Conservation (phyloP, 2,113 vertebrate species). For the Zingel zingel region DNA sequence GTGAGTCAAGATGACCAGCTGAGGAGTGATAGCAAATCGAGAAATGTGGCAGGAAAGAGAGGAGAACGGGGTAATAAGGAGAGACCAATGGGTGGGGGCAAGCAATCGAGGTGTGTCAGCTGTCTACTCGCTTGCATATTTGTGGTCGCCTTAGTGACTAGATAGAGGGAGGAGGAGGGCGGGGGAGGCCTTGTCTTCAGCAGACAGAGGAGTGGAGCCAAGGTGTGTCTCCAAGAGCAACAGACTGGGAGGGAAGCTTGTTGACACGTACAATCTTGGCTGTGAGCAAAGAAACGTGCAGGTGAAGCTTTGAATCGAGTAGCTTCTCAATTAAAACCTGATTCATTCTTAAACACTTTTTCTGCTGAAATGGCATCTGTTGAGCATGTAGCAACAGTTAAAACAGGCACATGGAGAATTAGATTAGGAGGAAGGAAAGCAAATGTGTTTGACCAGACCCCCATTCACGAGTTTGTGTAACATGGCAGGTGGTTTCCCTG, state of each 20-base stretch:
- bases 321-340: slow-evolving; percentile 31
- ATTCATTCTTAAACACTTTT: slow-evolving; percentile 34
- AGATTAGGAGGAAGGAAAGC: not conserved
- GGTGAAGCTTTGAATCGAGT: slow-evolving; percentile 35
- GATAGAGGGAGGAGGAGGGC: slow-evolving; percentile 26
- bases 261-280: slow-evolving; percentile 29
- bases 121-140: slow-evolving; percentile 76
- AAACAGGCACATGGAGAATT: slow-evolving; percentile 5
- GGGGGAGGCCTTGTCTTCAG: slow-evolving; percentile 33
- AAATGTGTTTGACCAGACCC: slow-evolving; percentile 1
- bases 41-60: not conserved
- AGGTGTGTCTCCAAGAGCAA: slow-evolving; percentile 66
- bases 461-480: not conserved
- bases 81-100: slow-evolving; percentile 29
- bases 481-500: not conserved
- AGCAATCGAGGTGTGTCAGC: slow-evolving; percentile 78
- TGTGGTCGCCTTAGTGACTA: slow-evolving; percentile 64
- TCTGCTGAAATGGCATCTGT: not conserved
- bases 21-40: slow-evolving; percentile 23
- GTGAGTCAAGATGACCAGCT: slow-evolving; percentile 18
- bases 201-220: slow-evolving; percentile 59
- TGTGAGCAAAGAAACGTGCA: slow-evolving; percentile 49
- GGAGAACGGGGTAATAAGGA: slow-evolving; percentile 11
- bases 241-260: slow-evolving; percentile 46
- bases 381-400: slow-evolving; percentile 27